Evolutionary conservation across 2,888 invertebrate genomes (phyloP), one percentile per base, ranked within the genome.

Genomic region (Luffia ferchaultella): DNA sequence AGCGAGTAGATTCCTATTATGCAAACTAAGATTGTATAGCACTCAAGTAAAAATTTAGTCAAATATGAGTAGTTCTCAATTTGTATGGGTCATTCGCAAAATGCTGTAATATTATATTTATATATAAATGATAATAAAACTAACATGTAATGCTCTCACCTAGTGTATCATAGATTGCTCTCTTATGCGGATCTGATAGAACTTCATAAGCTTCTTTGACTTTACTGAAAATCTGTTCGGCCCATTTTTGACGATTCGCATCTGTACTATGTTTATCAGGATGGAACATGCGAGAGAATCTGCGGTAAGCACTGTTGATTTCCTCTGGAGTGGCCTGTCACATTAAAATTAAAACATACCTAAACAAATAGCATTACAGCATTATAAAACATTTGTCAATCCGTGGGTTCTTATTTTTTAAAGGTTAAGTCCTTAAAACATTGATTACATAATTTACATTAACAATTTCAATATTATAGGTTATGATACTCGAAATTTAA

Each of bases 151-250:
- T 30, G 12, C 16, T 50, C 59, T 55, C 70, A 70, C 88, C 88
- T 57, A 88, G 62, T 0, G 89, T 89, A 80, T 99, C 98, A 75
- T 98, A 99, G 57, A 99, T 97, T 0, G 96, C 97, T 67, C 98
- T 87, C 68, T 93, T 92, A 65, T 97, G 96, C 1, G 96, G 92
- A 85, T 99, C 97, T 17, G 90, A 93, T 43, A 99, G 79, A 30
- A 98, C 96, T 88, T 98, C 97, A 75, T 98, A 96, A 0, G 98
- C 98, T 62, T 90, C 90, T 69, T 97, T 97, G 0, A 94, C 92
- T 72, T 95, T 93, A 69, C 94, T 95, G 68, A 99, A 99, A 63
- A 98, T 86, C 54, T 90, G 77, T 73, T 97, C 96, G 0, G 98
- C 98, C 78, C 96, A 93, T 64, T 89, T 89, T 71, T 96, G 96